Conservation (phyloP, 2,113 vertebrate species). For the Cyanoderma ruficeps region DNA sequence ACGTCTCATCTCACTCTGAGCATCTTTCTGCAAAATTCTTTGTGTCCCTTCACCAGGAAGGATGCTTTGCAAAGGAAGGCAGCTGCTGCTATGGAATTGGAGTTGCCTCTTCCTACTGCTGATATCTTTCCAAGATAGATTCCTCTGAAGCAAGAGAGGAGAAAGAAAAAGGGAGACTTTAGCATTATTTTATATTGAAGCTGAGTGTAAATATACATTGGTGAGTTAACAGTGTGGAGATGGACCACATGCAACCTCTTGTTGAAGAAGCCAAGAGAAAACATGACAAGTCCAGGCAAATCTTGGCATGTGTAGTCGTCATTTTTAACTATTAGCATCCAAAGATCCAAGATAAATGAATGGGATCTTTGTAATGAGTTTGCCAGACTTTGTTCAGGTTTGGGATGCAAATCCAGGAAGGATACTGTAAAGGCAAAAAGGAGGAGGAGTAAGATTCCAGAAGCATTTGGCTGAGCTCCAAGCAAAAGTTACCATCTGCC, state of each 20-base stretch:
- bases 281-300: neutral
- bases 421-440: neutral
- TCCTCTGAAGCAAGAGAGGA: conserved; percentile 15
- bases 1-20: neutral
- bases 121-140: neutral
- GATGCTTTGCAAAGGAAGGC: conserved; percentile 4
- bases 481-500: neutral
- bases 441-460: neutral
- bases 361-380: neutral
- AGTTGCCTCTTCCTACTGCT: conserved; percentile 8
- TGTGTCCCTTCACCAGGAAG: neutral
- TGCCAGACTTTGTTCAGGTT: neutral
- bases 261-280: neutral
- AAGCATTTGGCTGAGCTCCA: neutral
- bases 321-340: neutral
- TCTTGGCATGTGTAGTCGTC: neutral
- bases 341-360: neutral
- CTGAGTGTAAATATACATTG: neutral
- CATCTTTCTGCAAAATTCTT: neutral
- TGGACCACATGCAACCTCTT: neutral
- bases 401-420: neutral
- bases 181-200: neutral
- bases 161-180: neutral
- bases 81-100: neutral
- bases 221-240: neutral